phyloP scores from a whole-genome alignment of 1,140 invertebrate genomes.

The Caenorhabditis inopinata region DNA sequence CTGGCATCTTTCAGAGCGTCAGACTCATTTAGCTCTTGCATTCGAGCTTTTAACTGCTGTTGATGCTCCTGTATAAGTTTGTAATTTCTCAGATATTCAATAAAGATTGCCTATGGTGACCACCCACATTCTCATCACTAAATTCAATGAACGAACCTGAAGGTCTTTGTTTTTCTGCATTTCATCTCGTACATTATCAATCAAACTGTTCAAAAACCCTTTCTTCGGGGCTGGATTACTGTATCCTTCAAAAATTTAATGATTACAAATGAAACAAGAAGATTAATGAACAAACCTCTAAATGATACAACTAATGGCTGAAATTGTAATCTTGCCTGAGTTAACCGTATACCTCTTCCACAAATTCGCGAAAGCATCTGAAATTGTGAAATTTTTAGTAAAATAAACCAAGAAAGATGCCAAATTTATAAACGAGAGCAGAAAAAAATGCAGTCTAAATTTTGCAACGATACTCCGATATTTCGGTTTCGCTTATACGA shows the following conservation, averaged over 20 bases:
- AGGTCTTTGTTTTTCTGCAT: conserved; percentile 95
- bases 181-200: conserved; percentile 90
- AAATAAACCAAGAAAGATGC: too few relatives aligned
- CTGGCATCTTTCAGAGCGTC: conserved; percentile 88
- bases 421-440: background rate
- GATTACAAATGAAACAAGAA: too few relatives aligned
- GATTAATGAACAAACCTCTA: background rate
- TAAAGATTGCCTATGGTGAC: too few relatives aligned
- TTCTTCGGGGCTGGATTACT: conserved; percentile 31
- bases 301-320: background rate
- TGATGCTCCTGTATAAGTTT: conserved; percentile 82
- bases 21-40: conserved; percentile 93
- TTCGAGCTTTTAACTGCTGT: conserved; percentile 92
- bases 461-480: conserved; percentile 10
- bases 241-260: background rate
- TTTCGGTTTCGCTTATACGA: background rate
- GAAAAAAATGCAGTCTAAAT: conserved; percentile 17
- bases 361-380: too few relatives aligned
- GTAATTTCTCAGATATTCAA: too few relatives aligned
- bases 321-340: background rate
- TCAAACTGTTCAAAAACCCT: conserved; percentile 81
- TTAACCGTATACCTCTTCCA: conserved; percentile 10
- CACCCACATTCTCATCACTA: background rate
- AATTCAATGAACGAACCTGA: conserved; percentile 72
- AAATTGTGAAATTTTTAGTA: too few relatives aligned